Base-by-base conservation (phyloP, 2,797 vertebrate genomes). In the Acrocephalus scirpaceus region DNA sequence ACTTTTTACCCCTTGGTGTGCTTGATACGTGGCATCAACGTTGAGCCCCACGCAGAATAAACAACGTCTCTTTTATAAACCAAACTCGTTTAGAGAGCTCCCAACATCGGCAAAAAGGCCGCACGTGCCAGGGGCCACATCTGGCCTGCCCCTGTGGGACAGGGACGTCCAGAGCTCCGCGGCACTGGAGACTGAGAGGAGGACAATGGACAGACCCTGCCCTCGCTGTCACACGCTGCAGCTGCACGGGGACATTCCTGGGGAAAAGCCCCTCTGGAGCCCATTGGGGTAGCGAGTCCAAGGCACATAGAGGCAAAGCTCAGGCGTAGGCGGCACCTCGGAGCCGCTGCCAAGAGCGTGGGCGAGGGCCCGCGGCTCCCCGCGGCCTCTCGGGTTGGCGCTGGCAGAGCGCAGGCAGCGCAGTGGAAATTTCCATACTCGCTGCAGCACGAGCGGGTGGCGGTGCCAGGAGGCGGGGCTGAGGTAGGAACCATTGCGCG, bases 371-470 rank as follows among this genome's bases (percentile, higher is more conserved):
- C 5, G 13, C 5, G 5, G 84, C 50, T 65, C 50, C 65, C 34
- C 74, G 42, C 27, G 16, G 51, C 51, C 34, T 42, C 76, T 10
- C 30, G 25, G 34, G 54, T 0, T 8, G 23, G 26, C 25, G 70
- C 54, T 2, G 40, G 26, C 74, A 10, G 12, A 3, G 29, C 26
- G 4, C 23, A 4, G 38, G 13, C 29, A 3, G 54, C 22, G 65
- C 86, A 51, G 57, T 95, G 95, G 96, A 96, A 97, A 94, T 94
- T 97, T 97, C 96, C 96, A 92, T 19, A 0, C 1, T 2, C 13
- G 51, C 73, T 10, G 40, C 22, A 27, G 16, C 69, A 29, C 42
- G 10, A 0, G 11, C n/a, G 1, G 45, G 70, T 8, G 12, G n/a
- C 58, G 2, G 9, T 1, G 93, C 77, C 93, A 38, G 57, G 10